Percentiles rank a stretch among this genome's conserved stretches.
These are phyloP conservation scores for Romanogobio albipinnatus DNA, from an alignment of 2,113 vertebrate genomes.

Conservation along the genomic window DNA sequence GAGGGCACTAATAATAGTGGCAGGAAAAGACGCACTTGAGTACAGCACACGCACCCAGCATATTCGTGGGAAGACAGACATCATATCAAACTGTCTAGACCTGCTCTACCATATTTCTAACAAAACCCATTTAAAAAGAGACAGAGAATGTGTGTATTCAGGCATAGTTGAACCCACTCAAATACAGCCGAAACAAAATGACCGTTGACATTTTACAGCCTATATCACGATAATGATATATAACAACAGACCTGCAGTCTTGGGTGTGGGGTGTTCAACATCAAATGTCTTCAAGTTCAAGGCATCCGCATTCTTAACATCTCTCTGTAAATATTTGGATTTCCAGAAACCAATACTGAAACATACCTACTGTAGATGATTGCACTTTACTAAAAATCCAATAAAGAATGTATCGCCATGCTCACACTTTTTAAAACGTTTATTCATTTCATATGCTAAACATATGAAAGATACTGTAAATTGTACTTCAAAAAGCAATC, in stretches of 20 bases:
- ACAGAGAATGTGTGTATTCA: not conserved
- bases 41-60: not conserved
- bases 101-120: constrained; percentile 23
- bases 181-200: not conserved
- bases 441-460: no score
- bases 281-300: constrained; percentile 1
- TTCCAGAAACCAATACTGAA: not conserved
- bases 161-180: not conserved
- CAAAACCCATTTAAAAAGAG: not conserved
- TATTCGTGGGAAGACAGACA: constrained; percentile 7
- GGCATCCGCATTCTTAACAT: not conserved
- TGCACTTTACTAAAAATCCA: not conserved
- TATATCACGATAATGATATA: not conserved
- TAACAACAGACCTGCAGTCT: not conserved
- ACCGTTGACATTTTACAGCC: not conserved
- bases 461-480: not conserved
- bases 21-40: not conserved
- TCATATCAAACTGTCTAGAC: constrained; percentile 28
- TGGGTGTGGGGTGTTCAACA: constrained; percentile 20
- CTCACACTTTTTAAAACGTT: not conserved
- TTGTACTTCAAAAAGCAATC: not conserved
- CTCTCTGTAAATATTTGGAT: not conserved
- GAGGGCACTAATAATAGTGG: constrained; percentile 23
- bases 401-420: not conserved
- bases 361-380: not conserved